Conservation (phyloP, 2,888 invertebrate genomes). For the Clitarchus hookeri region DNA sequence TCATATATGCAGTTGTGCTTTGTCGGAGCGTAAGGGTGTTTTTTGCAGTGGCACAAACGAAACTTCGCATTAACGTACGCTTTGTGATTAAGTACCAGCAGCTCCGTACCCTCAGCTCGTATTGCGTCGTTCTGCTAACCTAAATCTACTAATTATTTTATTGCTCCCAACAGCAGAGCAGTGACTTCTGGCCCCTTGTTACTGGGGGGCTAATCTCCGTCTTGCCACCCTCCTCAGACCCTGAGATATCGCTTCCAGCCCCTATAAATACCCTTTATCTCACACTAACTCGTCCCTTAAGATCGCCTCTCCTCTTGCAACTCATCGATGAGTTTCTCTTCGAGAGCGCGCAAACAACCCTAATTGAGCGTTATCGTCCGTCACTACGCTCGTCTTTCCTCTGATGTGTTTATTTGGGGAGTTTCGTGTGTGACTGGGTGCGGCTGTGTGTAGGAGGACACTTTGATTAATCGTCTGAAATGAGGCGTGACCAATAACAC, state of each 20-base stretch:
- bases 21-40: too few species aligned
- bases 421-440: background rate
- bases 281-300: conserved; percentile 14
- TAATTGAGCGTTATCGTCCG: conserved; percentile 7
- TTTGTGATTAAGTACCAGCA: background rate
- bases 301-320: background rate
- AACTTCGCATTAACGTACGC: too few species aligned
- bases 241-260: background rate
- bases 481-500: too few species aligned
- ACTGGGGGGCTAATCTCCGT: background rate
- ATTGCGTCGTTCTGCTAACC: background rate
- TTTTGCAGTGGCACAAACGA: too few species aligned
- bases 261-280: conserved; percentile 14
- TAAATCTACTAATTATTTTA: conserved; percentile 2
- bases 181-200: background rate
- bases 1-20: too few species aligned
- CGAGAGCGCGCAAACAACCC: background rate
- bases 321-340: background rate
- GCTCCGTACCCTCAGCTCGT: background rate
- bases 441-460: too few species aligned
- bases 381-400: background rate
- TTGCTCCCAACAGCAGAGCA: background rate
- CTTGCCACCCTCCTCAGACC: background rate
- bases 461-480: too few species aligned
- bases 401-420: background rate